A percentile compares a stretch with the other conserved stretches of the same genome.
Conservation (phyloP, 2,113 vertebrate species). For the Montifringilla adamsi region DNA sequence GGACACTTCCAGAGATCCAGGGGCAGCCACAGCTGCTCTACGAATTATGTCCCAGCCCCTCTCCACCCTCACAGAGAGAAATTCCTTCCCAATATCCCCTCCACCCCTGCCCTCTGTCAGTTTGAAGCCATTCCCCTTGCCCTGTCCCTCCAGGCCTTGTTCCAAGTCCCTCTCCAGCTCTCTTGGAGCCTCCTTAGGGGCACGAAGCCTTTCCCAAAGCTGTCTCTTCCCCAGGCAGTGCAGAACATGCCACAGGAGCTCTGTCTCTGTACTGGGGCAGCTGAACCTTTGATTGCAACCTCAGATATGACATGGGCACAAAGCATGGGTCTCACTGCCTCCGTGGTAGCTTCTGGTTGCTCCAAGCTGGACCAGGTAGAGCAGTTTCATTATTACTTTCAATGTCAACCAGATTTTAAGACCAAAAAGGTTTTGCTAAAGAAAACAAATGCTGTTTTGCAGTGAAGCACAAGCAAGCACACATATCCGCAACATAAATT, state of each 20-base stretch:
- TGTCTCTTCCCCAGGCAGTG: too few relatives aligned
- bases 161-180: not conserved
- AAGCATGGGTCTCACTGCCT: fast-evolving
- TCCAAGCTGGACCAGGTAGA: not conserved
- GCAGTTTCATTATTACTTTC: not conserved
- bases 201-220: not conserved
- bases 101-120: not conserved
- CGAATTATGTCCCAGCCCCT: not conserved
- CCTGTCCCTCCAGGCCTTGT: not conserved
- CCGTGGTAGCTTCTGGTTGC: fast-evolving
- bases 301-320: too few relatives aligned
- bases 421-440: not conserved
- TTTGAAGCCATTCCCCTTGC: not conserved
- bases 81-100: not conserved
- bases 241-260: not conserved
- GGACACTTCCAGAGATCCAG: not conserved
- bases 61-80: not conserved
- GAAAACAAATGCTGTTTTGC: not conserved
- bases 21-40: not conserved
- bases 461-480: not conserved
- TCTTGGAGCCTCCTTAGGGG: not conserved
- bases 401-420: not conserved
- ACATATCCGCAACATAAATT: not conserved
- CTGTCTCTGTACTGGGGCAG: fast-evolving
- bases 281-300: not conserved